Conservation (phyloP, 2,888 invertebrate genomes). For the Campoplex capitator region DNA sequence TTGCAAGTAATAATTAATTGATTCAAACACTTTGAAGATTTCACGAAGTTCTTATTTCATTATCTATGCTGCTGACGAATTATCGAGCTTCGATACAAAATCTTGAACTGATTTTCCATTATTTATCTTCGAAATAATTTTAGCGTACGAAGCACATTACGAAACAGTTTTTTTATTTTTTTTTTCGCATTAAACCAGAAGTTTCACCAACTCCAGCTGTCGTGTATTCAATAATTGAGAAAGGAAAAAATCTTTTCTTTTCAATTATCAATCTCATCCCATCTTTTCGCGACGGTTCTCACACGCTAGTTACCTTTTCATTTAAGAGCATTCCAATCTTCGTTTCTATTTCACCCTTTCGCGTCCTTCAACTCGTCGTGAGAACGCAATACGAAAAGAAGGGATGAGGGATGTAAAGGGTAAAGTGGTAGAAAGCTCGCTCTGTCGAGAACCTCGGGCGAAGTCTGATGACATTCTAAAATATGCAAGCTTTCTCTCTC, state of each 20-base stretch:
- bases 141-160: not conserved
- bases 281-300: not conserved
- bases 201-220: not conserved
- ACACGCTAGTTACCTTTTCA: not conserved
- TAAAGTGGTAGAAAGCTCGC: conserved; percentile 36
- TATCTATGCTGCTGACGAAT: no score
- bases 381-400: conserved; percentile 11
- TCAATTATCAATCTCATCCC: conserved; percentile 1
- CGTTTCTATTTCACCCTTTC: conserved; percentile 41
- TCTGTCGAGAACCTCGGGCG: conserved; percentile 63
- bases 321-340: conserved; percentile 20
- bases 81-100: no score
- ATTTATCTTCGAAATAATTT: not conserved
- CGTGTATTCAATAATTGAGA: not conserved
- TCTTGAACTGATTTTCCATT: not conserved
- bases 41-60: not conserved
- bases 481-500: conserved; percentile 74
- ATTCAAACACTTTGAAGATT: not conserved
- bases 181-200: not conserved
- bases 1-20: not conserved
- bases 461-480: conserved; percentile 78
- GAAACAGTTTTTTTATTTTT: not conserved
- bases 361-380: conserved; percentile 34
- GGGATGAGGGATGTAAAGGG: conserved; percentile 5
- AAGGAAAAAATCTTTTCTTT: not conserved